These are phyloP conservation scores for Rhopalosiphum padi DNA, from an alignment of 1,140 invertebrate genomes.

Conservation along the genomic window DNA sequence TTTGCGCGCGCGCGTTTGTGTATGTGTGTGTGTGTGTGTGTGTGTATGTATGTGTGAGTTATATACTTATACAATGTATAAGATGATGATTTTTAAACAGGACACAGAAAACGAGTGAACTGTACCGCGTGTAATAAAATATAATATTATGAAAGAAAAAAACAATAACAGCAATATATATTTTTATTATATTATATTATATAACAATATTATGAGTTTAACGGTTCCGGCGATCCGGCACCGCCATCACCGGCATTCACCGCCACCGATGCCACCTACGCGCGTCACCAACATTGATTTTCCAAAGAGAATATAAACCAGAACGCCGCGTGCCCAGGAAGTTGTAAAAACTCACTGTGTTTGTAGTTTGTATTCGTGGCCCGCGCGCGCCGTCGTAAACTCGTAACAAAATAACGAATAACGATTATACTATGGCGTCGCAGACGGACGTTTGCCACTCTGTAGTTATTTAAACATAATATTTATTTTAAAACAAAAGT, in stretches of 20 bases:
- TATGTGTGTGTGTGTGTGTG: too few species aligned
- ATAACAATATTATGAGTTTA: neutral
- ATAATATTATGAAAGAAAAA: neutral
- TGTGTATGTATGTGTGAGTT: neutral
- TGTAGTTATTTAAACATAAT: neutral
- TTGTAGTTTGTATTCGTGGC: neutral
- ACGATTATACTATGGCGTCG: neutral
- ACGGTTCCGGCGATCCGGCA: slow-evolving; percentile 52
- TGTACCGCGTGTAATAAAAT: neutral
- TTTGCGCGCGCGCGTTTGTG: neutral
- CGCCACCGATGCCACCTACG: slow-evolving; percentile 51
- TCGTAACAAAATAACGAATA: neutral
- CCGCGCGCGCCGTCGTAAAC: neutral
- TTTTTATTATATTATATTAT: neutral
- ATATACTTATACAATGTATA: neutral
- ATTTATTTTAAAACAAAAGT: neutral
- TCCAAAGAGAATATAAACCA: slow-evolving; percentile 67
- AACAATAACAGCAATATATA: neutral
- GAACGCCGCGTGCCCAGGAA: neutral
- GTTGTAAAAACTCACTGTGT: neutral
- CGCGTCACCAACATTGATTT: slow-evolving; percentile 64
- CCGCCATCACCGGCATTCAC: neutral
- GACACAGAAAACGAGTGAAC: neutral
- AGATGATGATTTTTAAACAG: neutral
- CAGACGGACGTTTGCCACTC: neutral